Evolutionary conservation across 2,888 invertebrate genomes (phyloP).

Genomic region (Matsumyia berberina): DNA sequence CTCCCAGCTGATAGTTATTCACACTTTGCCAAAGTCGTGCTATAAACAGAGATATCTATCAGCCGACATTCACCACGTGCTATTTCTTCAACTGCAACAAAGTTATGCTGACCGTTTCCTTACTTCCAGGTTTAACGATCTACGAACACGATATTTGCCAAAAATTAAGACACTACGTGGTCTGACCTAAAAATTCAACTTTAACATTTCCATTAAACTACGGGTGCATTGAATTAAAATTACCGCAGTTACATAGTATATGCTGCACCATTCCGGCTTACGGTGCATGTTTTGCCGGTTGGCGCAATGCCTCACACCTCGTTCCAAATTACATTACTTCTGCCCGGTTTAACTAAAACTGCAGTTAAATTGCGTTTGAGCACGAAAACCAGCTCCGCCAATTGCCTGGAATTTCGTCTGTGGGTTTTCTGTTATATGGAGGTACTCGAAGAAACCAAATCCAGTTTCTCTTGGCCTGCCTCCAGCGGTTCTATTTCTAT

Average conservation of each 20-base stretch:
- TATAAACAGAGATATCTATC: too few species aligned
- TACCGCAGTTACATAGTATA: background rate
- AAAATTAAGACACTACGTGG: background rate
- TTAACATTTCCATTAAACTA: background rate
- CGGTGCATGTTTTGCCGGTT: conserved; percentile 20
- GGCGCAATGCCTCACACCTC: conserved; percentile 23
- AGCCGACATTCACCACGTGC: too few species aligned
- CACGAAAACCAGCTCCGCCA: conserved; percentile 37
- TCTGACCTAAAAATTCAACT: conserved; percentile 7
- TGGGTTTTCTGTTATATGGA: conserved; percentile 28
- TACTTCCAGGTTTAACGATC: conserved; percentile 2
- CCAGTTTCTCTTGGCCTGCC: conserved; percentile 35
- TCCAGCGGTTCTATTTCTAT: conserved; percentile 49
- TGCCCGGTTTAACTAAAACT: conserved; percentile 7
- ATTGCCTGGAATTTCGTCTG: conserved; percentile 48
- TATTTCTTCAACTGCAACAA: background rate
- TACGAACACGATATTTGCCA: background rate
- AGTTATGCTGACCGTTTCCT: background rate
- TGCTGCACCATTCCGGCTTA: background rate
- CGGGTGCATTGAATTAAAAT: background rate
- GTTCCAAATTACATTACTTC: conserved; percentile 28
- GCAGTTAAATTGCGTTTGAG: conserved; percentile 40
- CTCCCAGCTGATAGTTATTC: too few species aligned
- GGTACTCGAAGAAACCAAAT: conserved; percentile 40
- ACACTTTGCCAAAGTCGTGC: too few species aligned